These are phyloP conservation scores for Mythimna albipuncta DNA, from an alignment of 2,888 invertebrate species.

Conservation along the genomic window DNA sequence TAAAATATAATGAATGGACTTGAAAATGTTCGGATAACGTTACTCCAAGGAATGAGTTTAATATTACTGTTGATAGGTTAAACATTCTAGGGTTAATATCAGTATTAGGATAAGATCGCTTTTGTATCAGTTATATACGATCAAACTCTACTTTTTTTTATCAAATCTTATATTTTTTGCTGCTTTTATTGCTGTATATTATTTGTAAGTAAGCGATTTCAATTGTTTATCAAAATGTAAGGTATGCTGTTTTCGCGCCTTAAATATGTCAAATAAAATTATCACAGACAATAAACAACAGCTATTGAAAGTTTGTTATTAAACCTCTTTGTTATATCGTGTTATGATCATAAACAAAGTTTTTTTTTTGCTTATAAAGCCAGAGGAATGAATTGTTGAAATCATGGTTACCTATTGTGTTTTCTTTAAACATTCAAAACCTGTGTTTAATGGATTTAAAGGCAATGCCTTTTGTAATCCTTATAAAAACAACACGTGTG, in stretches of 20 bases:
- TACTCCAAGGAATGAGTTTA: slow-evolving; percentile 58
- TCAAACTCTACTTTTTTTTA: slow-evolving; percentile 33
- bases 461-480: slow-evolving; percentile 21
- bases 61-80: slow-evolving; percentile 61
- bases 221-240: not conserved
- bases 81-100: slow-evolving; percentile 58
- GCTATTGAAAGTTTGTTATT: slow-evolving; percentile 32
- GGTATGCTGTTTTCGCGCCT: slow-evolving; percentile 37
- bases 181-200: slow-evolving; percentile 39
- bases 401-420: slow-evolving; percentile 14
- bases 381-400: slow-evolving; percentile 57
- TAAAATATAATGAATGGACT: slow-evolving; percentile 46
- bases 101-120: slow-evolving; percentile 64
- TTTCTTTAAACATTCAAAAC: slow-evolving; percentile 16
- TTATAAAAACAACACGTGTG: slow-evolving; percentile 17
- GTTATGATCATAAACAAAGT: slow-evolving; percentile 32
- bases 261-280: slow-evolving; percentile 40
- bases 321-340: slow-evolving; percentile 35
- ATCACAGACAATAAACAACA: slow-evolving; percentile 56
- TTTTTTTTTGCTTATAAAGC: slow-evolving; percentile 53
- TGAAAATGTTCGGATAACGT: slow-evolving; percentile 55
- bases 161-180: slow-evolving; percentile 41
- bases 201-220: slow-evolving; percentile 8
- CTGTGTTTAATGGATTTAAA: slow-evolving; percentile 12
- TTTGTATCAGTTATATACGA: slow-evolving; percentile 56